Evolutionary conservation across 2,888 invertebrate species (phyloP).

Genomic region (Agrotis exclamationis): DNA sequence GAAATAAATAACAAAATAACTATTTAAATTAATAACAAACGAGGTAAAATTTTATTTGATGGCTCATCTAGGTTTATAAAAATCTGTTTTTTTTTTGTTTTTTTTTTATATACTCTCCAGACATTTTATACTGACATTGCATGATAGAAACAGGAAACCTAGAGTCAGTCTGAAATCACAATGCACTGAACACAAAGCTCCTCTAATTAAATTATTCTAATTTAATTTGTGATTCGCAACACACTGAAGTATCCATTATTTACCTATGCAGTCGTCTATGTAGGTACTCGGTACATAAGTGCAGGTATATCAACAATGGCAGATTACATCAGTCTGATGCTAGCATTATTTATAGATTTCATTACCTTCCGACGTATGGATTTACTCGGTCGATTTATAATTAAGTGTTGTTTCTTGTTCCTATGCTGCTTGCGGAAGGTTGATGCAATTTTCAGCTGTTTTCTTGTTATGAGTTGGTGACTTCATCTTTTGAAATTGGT

Average conservation of each 20-base stretch:
- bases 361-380: constrained; percentile 61
- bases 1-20: no score
- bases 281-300: constrained; percentile 54
- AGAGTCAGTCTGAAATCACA: constrained; percentile 10
- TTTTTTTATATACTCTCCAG: no score
- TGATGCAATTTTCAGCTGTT: constrained; percentile 5
- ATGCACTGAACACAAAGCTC: constrained; percentile 7
- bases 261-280: constrained; percentile 40
- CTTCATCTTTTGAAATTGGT: background rate
- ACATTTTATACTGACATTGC: no score
- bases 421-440: constrained; percentile 14
- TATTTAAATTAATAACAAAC: no score
- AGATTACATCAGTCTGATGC: constrained; percentile 76
- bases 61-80: no score
- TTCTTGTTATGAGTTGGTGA: background rate
- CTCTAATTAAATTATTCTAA: constrained; percentile 48
- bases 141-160: background rate
- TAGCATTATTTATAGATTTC: constrained; percentile 75
- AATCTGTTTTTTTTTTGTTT: no score
- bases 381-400: constrained; percentile 43
- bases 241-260: constrained; percentile 28
- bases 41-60: no score
- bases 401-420: constrained; percentile 37
- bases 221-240: constrained; percentile 41
- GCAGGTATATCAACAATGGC: constrained; percentile 75